phyloP scores from a whole-genome alignment of 2,888 invertebrate species.

The Pteria penguin region DNA sequence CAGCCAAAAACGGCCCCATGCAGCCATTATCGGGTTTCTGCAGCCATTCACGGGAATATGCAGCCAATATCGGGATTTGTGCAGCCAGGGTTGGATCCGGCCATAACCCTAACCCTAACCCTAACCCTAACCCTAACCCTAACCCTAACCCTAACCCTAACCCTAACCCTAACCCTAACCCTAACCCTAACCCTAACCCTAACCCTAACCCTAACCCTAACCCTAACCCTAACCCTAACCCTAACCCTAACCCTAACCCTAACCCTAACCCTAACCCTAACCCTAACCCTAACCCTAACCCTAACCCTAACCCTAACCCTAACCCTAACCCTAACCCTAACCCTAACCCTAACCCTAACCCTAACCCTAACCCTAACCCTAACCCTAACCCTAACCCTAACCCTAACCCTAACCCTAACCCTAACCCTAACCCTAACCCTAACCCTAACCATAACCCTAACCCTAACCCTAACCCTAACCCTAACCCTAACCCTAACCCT shows the following conservation, averaged over 20 bases:
- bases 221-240: constrained; percentile 49
- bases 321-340: constrained; percentile 41
- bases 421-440: constrained; percentile 33
- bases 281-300: constrained; percentile 49
- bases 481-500: constrained; percentile 28
- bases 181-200: constrained; percentile 51
- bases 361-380: constrained; percentile 33
- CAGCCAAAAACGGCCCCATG: too few species aligned
- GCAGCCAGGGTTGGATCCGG: too few species aligned
- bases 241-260: constrained; percentile 52
- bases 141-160: constrained; percentile 45
- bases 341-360: constrained; percentile 50
- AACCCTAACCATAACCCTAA: constrained; percentile 41
- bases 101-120: too few species aligned
- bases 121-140: too few species aligned
- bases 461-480: too few species aligned
- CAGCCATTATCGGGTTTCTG: too few species aligned
- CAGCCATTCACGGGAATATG: too few species aligned
- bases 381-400: constrained; percentile 40
- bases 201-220: constrained; percentile 19
- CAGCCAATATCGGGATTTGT: too few species aligned
- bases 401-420: constrained; percentile 39
- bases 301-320: constrained; percentile 18
- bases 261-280: constrained; percentile 54
- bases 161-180: constrained; percentile 46